phyloP scores from a whole-genome alignment of 2,888 invertebrate genomes.

The Hyppa rectilinea region DNA sequence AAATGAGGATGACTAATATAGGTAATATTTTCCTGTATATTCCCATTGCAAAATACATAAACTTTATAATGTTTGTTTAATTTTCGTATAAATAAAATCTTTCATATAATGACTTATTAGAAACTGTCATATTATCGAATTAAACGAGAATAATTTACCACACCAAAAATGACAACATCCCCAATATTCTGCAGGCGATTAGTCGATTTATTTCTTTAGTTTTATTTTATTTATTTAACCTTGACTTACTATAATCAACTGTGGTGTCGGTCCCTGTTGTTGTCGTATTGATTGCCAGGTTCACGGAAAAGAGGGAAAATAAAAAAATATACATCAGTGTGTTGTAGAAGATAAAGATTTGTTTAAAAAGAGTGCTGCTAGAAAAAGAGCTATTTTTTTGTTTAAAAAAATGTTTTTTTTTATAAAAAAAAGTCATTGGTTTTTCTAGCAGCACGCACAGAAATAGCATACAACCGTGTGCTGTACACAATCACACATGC shows the following conservation, averaged over 20 bases:
- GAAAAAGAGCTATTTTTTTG: slow-evolving; percentile 35
- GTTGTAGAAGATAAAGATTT: slow-evolving; percentile 58
- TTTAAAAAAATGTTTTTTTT: too few species aligned
- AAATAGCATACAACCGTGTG: slow-evolving; percentile 62
- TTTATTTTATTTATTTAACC: slow-evolving; percentile 41
- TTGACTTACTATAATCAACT: slow-evolving; percentile 90
- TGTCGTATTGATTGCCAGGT: slow-evolving; percentile 68
- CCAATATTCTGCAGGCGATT: slow-evolving; percentile 53
- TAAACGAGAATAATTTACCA: slow-evolving; percentile 67
- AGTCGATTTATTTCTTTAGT: slow-evolving; percentile 37
- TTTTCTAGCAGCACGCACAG: slow-evolving; percentile 64
- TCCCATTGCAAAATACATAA: too few species aligned
- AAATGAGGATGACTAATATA: too few species aligned
- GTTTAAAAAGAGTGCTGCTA: slow-evolving; percentile 59
- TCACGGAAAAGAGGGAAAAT: slow-evolving; percentile 75
- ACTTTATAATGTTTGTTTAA: too few species aligned
- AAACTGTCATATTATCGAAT: background rate
- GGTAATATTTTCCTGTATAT: background rate
- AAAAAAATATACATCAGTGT: slow-evolving; percentile 77
- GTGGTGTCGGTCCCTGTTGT: slow-evolving; percentile 88
- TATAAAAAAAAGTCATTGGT: background rate
- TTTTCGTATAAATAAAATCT: too few species aligned
- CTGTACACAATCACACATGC: slow-evolving; percentile 71
- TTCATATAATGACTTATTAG: background rate
- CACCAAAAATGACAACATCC: slow-evolving; percentile 26